phyloP scores from a whole-genome alignment of 2,888 invertebrate species.

The Drosophila phalerata region DNA sequence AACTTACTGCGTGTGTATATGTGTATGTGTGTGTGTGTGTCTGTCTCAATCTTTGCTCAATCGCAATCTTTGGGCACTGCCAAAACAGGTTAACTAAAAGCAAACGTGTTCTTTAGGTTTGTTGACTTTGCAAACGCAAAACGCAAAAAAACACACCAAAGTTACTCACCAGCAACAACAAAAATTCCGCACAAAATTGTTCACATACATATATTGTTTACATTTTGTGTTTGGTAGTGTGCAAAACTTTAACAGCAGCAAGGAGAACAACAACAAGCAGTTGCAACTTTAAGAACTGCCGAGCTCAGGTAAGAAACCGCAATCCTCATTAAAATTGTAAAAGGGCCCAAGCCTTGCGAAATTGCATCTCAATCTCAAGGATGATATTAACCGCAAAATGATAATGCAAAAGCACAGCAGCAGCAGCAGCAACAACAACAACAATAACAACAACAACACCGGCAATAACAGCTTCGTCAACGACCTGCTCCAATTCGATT shows the following conservation, averaged over 20 bases:
- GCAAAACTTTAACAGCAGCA: slow-evolving; percentile 24
- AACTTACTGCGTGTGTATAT: slow-evolving; percentile 11
- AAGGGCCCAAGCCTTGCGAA: slow-evolving; percentile 49
- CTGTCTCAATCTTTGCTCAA: slow-evolving; percentile 78
- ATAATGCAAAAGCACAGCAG: slow-evolving; percentile 41
- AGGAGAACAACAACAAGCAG: slow-evolving; percentile 10
- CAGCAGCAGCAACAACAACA: slow-evolving; percentile 13
- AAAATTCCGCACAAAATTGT: slow-evolving; percentile 1
- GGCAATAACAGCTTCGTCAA: slow-evolving; percentile 56
- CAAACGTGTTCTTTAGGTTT: slow-evolving; percentile 77
- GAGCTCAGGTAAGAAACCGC: slow-evolving; percentile 51
- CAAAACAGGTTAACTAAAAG: slow-evolving; percentile 76
- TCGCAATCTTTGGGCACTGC: slow-evolving; percentile 78
- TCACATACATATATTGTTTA: slow-evolving; percentile 46
- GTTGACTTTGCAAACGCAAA: slow-evolving; percentile 75
- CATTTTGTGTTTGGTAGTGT: slow-evolving; percentile 36
- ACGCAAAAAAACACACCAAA: slow-evolving; percentile 38
- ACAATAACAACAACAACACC: slow-evolving; percentile 5
- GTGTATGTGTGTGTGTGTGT: slow-evolving; percentile 26
- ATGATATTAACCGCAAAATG: slow-evolving; percentile 53
- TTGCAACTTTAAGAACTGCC: slow-evolving; percentile 51
- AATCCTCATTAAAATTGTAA: slow-evolving; percentile 42
- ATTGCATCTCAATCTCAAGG: slow-evolving; percentile 58
- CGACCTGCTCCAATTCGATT: slow-evolving; percentile 80
- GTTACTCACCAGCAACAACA: slow-evolving; percentile 52